Percentiles rank a stretch among this genome's conserved stretches.
These are phyloP conservation scores for Littorina saxatilis DNA, from an alignment of 1,140 invertebrate species.

Conservation along the genomic window DNA sequence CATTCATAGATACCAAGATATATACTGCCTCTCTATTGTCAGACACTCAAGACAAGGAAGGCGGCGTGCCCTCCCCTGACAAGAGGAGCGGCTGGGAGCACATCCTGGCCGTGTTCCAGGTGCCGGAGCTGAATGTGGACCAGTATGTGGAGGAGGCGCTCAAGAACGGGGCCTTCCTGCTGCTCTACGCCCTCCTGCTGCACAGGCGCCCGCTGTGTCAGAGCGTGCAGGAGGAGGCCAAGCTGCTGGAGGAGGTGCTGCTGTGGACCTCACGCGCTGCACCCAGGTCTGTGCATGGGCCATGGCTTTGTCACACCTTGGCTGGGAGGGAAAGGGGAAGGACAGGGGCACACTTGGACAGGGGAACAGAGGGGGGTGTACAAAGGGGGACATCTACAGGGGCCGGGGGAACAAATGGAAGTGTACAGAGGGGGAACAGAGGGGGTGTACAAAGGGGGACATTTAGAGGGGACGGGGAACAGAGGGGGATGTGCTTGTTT, in stretches of 20 bases:
- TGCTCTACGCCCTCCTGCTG: constrained; percentile 65
- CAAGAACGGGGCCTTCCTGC: constrained; percentile 62
- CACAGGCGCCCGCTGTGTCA: constrained; percentile 66
- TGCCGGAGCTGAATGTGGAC: constrained; percentile 68
- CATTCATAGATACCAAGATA: too few relatives aligned
- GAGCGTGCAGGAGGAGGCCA: constrained; percentile 58
- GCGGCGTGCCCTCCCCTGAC: not conserved
- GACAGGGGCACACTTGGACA: too few relatives aligned
- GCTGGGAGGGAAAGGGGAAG: too few relatives aligned
- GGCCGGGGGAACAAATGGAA: not conserved
- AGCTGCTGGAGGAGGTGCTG: constrained; percentile 58
- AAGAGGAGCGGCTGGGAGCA: constrained; percentile 57
- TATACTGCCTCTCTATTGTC: too few relatives aligned
- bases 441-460: too few relatives aligned
- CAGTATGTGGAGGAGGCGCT: constrained; percentile 68
- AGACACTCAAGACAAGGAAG: not conserved
- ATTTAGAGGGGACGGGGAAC: too few relatives aligned
- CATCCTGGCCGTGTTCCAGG: constrained; percentile 66
- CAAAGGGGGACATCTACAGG: too few relatives aligned
- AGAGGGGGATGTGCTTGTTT: too few relatives aligned
- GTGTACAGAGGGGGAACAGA: not conserved
- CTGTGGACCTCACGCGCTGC: constrained; percentile 66
- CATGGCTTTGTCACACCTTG: too few relatives aligned
- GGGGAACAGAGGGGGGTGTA: too few relatives aligned
- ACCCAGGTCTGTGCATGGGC: constrained; percentile 64